These are phyloP conservation scores for Hemithea aestivaria DNA, from an alignment of 2,888 invertebrate genomes.

Conservation along the genomic window DNA sequence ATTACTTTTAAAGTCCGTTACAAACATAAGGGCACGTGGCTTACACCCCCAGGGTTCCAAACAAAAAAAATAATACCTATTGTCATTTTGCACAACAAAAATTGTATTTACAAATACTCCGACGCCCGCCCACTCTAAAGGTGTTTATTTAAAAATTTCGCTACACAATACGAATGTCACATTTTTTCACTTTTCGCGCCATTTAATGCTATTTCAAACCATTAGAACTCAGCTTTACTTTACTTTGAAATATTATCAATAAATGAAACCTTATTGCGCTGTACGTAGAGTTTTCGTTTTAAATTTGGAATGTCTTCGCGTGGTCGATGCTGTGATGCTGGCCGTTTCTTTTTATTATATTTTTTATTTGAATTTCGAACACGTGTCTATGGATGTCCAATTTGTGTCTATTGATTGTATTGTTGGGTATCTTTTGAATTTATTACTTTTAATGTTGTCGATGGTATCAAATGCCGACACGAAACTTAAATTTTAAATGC, in stretches of 20 bases:
- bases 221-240: constrained; percentile 37
- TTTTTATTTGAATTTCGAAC: constrained; percentile 48
- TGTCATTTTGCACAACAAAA: constrained; percentile 60
- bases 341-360: constrained; percentile 37
- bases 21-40: constrained; percentile 42
- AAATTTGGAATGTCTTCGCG: constrained; percentile 19
- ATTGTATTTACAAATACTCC: constrained; percentile 75
- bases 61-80: constrained; percentile 42
- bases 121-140: constrained; percentile 77
- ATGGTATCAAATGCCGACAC: neutral
- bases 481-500: too few species aligned
- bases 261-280: constrained; percentile 32
- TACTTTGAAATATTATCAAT: constrained; percentile 25
- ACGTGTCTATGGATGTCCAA: constrained; percentile 68
- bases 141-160: constrained; percentile 76
- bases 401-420: constrained; percentile 66
- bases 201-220: constrained; percentile 71
- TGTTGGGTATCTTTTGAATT: constrained; percentile 39
- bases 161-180: constrained; percentile 63
- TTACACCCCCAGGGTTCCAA: constrained; percentile 36
- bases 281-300: constrained; percentile 27
- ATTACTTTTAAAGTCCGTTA: constrained; percentile 21
- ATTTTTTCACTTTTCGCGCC: constrained; percentile 72
- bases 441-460: constrained; percentile 39
- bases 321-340: constrained; percentile 28